A percentile compares a stretch with the other conserved stretches of the same genome.
phyloP scores from a whole-genome alignment of 1,140 invertebrate genomes.

The Bicyclus anynana region DNA sequence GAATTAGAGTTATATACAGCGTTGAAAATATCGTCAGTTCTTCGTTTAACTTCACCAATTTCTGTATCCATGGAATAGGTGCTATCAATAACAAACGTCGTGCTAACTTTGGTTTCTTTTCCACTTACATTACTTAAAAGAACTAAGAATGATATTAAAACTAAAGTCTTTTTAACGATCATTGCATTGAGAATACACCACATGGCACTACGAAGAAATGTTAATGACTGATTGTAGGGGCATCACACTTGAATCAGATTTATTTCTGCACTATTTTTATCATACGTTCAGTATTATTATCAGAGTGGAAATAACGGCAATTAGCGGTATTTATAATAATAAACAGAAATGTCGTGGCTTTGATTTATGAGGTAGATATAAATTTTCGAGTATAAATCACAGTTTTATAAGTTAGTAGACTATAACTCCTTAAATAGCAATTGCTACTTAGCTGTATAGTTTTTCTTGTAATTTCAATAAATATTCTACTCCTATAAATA shows the following conservation, averaged over 20 bases:
- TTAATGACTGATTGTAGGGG: neutral
- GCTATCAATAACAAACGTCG: constrained; percentile 51
- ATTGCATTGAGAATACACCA: neutral
- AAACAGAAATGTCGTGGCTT: too few relatives aligned
- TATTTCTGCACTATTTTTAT: neutral
- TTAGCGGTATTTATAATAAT: too few relatives aligned
- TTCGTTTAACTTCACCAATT: constrained; percentile 38
- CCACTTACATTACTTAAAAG: constrained; percentile 8
- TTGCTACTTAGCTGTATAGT: too few relatives aligned
- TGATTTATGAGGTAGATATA: too few relatives aligned
- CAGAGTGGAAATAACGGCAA: neutral
- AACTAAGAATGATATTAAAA: neutral
- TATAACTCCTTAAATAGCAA: too few relatives aligned
- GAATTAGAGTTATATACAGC: constrained; percentile 33
- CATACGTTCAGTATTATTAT: neutral
- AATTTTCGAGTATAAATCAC: too few relatives aligned
- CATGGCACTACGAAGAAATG: neutral
- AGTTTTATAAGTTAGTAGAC: too few relatives aligned
- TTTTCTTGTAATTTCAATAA: too few relatives aligned
- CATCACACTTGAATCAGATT: neutral
- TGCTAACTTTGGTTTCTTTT: constrained; percentile 24
- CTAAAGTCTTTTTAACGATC: neutral
- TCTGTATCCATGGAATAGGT: constrained; percentile 50
- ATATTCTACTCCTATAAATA: too few relatives aligned
- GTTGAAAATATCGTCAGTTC: constrained; percentile 39